Base-by-base conservation (phyloP, 2,113 vertebrate genomes). In the Geococcyx californianus region DNA sequence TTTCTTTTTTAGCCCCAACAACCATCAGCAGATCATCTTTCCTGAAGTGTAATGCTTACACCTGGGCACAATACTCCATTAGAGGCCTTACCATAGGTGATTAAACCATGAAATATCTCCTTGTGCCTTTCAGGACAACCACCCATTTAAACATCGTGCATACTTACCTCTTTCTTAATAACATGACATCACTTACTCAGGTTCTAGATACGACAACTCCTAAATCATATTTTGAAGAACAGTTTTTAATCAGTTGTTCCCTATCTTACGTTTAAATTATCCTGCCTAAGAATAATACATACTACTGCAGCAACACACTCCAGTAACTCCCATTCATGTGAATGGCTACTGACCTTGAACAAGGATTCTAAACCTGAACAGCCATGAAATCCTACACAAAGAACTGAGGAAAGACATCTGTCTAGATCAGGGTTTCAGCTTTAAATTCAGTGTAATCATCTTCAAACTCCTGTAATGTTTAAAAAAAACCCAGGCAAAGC, bases 361-460 rank as follows among this genome's bases (percentile, higher is more conserved):
- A 97, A 89, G n/a, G 98, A 98, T 96, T 99, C 98, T 90, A 98
- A 97, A 73, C 98, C 98, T 60, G 75, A 98, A 93, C 97, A 98
- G 93, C 98, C 97, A 74, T 95, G 94, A 96, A 99, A 99, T 92
- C 93, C 98, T 85, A 95, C 94, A 88, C 96, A 98, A 38, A 99
- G 95, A 69, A 99, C 86, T 29, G 90, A 97, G 68, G 98, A 98
- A 83, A 99, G 96, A 45, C 74, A 80, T 87, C 96, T 95, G 87
- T 98, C 98, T 94, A 98, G 97, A 93, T 98, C 97, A 96, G 19
- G 58, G 94, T 96, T 96, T 97, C 97, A 55, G 88, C 83, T 96
- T 98, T 98, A 94, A 98, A 99, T 68, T 90, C 49, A 42, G 59
- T 58, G 90, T 98, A 98, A 78, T 98, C 81, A 16, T 90, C 90